phyloP scores from a whole-genome alignment of 2,888 invertebrate genomes.

The Timema cristinae region DNA sequence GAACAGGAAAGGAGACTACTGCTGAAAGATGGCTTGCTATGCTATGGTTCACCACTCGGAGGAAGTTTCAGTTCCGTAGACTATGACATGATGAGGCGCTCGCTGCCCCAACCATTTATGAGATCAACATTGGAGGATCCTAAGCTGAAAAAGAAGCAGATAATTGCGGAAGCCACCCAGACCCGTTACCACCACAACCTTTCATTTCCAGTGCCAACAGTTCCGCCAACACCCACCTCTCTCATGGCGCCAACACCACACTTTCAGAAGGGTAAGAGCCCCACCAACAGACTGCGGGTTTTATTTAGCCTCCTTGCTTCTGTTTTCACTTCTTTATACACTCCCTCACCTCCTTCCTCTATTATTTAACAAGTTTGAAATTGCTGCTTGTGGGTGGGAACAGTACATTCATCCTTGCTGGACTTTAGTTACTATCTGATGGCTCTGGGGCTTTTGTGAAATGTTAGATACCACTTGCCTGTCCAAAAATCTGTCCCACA shows the following conservation, averaged over 20 bases:
- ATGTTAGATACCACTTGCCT: too few species aligned
- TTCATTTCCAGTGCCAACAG: constrained; percentile 40
- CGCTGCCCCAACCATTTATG: constrained; percentile 24
- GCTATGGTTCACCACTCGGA: constrained; percentile 24
- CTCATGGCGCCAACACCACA: constrained; percentile 35
- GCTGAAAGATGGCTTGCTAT: constrained; percentile 46
- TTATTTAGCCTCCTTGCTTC: constrained; percentile 28
- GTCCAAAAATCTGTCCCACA: too few species aligned
- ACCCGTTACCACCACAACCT: constrained; percentile 42
- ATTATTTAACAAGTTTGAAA: too few species aligned
- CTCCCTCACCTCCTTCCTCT: too few species aligned
- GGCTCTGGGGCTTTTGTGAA: too few species aligned
- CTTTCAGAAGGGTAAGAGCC: constrained; percentile 58
- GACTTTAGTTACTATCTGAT: too few species aligned
- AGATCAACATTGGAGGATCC: constrained; percentile 36
- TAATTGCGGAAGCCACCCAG: constrained; percentile 46
- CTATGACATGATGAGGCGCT: constrained; percentile 27
- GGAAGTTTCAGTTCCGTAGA: constrained; percentile 22
- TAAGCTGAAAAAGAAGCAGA: constrained; percentile 47
- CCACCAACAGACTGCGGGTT: constrained; percentile 28
- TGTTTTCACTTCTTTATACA: too few species aligned
- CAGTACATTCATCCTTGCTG: too few species aligned
- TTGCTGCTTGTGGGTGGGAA: too few species aligned
- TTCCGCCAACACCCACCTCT: constrained; percentile 42
- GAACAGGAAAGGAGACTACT: constrained; percentile 52